Evolutionary conservation across 2,888 invertebrate genomes (phyloP), one percentile per base, ranked within the genome.

Genomic region (Drosophila testacea): DNA sequence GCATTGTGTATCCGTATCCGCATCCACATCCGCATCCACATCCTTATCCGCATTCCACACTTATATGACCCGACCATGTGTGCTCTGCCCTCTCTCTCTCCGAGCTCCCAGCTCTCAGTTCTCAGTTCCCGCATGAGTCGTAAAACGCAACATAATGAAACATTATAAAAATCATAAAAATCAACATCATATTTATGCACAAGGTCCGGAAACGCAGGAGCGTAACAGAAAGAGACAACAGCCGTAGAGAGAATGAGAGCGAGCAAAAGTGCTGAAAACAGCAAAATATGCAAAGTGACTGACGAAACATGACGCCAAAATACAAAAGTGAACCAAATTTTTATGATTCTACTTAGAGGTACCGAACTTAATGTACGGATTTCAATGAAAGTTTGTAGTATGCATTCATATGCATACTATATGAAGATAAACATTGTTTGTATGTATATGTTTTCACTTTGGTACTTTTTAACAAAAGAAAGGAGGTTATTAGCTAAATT

Each of bases 151-250:
- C 88, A 88, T 86, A 88, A 86, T 86, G 85, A 88, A 86, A 88
- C 85, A 86, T 88, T 83, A 86, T 83, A 88, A 86, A 85, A 86
- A 88, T 85, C 88, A 88, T 88, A 88, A 85, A 85, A 86, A 86
- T 85, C 84, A 85, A 83, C 88, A 88, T 86, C 86, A 86, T 80
- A 86, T 88, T 88, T 86, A 86, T 85, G 85, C 88, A 80, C 61
- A 70, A 66, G 68, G 77, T 69, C 66, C 72, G 59, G 36, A 74
- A 69, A 69, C 62, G 62, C 42, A 61, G 42, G n/a, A 65, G 34
- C 44, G 22, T 13, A 9, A 36, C 34, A 10, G n/a, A 46, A 32
- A 51, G 34, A 22, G 32, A 44, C 22, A 63, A 67, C 7, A 11
- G 60, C 65, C 48, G 47, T 50, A 63, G 61, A 52, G 61, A 52